These are phyloP conservation scores for Calliphora vomitoria DNA, from an alignment of 2,888 invertebrate genomes.

Conservation along the genomic window DNA sequence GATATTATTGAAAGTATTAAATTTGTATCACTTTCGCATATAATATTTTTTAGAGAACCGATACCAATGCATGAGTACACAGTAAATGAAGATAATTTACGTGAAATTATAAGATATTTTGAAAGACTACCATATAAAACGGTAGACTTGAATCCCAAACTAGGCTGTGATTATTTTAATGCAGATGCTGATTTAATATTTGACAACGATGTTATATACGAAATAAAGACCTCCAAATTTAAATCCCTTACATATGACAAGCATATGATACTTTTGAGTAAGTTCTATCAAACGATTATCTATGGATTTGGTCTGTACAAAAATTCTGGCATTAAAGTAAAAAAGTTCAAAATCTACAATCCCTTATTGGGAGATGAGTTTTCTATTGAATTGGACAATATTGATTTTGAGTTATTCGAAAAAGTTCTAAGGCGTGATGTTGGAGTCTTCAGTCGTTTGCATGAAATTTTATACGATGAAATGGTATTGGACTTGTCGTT, in stretches of 20 bases:
- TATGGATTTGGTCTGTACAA: constrained; percentile 7
- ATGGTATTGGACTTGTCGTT: constrained; percentile 1
- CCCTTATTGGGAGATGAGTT: too few relatives aligned
- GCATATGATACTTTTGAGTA: neutral
- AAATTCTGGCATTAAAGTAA: too few relatives aligned
- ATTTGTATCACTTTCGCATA: constrained; percentile 19
- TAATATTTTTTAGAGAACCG: constrained; percentile 3
- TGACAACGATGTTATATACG: constrained; percentile 31
- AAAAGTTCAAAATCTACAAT: too few relatives aligned
- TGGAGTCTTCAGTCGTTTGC: neutral
- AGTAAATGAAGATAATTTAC: constrained; percentile 31
- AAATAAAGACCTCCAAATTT: constrained; percentile 34
- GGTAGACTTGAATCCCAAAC: constrained; percentile 6
- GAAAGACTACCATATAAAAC: neutral
- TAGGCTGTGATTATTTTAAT: constrained; percentile 23
- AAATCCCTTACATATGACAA: neutral
- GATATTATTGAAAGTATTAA: constrained; percentile 33
- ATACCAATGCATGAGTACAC: constrained; percentile 1
- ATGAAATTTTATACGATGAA: neutral
- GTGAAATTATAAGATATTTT: constrained; percentile 27
- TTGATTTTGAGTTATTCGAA: too few relatives aligned
- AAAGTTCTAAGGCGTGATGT: neutral
- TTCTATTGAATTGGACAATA: too few relatives aligned
- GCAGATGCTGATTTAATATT: constrained; percentile 25
- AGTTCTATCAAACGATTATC: constrained; percentile 33